phyloP scores from a whole-genome alignment of 2,888 invertebrate genomes.

The Antheraea assamensis region DNA sequence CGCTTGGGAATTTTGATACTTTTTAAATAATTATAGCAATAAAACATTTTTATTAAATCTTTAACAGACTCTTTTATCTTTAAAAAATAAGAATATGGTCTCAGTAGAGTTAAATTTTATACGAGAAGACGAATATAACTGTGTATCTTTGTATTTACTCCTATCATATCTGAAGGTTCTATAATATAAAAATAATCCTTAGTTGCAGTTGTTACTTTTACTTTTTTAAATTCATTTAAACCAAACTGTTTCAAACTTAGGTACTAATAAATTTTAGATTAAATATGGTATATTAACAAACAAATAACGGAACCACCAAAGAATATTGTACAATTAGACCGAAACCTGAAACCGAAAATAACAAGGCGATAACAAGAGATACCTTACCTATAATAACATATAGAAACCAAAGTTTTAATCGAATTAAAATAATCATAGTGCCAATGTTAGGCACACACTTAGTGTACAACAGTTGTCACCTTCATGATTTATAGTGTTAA shows the following conservation, averaged over 20 bases:
- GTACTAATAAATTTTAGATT: not conserved
- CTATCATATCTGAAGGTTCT: not conserved
- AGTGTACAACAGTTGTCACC: too few relatives aligned
- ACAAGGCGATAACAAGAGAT: not conserved
- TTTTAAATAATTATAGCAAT: not conserved
- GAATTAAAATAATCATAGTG: too few relatives aligned
- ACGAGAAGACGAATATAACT: not conserved
- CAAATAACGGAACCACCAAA: not conserved
- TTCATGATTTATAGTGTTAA: too few relatives aligned
- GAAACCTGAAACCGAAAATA: not conserved
- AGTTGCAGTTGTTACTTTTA: not conserved
- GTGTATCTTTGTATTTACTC: not conserved
- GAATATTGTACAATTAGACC: not conserved
- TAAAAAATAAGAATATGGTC: not conserved
- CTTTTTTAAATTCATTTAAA: not conserved
- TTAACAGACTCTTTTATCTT: not conserved
- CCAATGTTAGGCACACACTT: too few relatives aligned
- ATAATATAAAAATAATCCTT: not conserved
- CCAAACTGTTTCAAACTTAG: not conserved
- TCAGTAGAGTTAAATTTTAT: not conserved
- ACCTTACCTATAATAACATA: too few relatives aligned
- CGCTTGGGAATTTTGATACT: conserved; percentile 2
- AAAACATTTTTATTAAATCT: not conserved
- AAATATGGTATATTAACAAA: not conserved
- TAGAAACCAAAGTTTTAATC: too few relatives aligned